These are phyloP conservation scores for Apodemia duryi DNA, from an alignment of 2,888 invertebrate genomes.

Conservation along the genomic window DNA sequence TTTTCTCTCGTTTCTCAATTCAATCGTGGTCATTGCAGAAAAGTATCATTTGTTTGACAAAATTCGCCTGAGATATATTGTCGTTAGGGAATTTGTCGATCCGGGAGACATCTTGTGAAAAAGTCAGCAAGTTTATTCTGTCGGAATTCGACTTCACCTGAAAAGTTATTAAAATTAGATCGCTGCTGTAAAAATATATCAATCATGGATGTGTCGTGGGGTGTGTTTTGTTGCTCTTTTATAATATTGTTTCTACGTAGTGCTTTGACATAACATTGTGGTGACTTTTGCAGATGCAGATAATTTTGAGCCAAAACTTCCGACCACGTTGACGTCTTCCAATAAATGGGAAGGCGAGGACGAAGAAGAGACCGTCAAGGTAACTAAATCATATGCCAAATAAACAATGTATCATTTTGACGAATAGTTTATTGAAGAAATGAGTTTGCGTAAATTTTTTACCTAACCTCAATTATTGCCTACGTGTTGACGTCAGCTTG, in stretches of 20 bases:
- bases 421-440: not conserved
- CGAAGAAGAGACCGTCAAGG: constrained; percentile 92
- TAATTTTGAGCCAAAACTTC: constrained; percentile 83
- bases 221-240: constrained; percentile 59
- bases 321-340: constrained; percentile 75
- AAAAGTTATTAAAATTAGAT: constrained; percentile 64
- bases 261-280: constrained; percentile 28
- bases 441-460: constrained; percentile 26
- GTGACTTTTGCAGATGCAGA: constrained; percentile 83
- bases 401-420: constrained; percentile 26
- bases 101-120: constrained; percentile 78
- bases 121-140: constrained; percentile 60
- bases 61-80: constrained; percentile 60
- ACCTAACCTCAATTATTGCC: constrained; percentile 63
- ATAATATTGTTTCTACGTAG: constrained; percentile 32
- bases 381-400: constrained; percentile 65
- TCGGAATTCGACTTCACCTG: constrained; percentile 66
- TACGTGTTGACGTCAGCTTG: constrained; percentile 68
- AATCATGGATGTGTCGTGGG: constrained; percentile 86
- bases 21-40: constrained; percentile 69
- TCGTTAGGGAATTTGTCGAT: constrained; percentile 59
- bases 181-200: constrained; percentile 57
- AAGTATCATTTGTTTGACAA: constrained; percentile 74
- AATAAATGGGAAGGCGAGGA: constrained; percentile 95
- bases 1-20: constrained; percentile 66